Evolutionary conservation across 2,888 invertebrate genomes (phyloP).

Genomic region (Vanessa cardui): DNA sequence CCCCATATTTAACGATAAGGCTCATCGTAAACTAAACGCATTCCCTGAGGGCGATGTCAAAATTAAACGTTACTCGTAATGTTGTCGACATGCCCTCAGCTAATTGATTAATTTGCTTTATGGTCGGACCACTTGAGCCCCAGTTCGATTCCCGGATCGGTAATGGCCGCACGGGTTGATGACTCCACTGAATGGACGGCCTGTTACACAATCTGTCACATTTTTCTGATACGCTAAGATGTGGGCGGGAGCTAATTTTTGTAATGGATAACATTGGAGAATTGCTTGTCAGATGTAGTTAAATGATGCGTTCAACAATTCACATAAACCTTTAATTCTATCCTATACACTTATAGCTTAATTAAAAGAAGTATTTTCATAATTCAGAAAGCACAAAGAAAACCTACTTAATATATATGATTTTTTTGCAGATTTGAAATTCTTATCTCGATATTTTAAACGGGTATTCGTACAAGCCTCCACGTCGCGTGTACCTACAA

Average conservation of each 20-base stretch:
- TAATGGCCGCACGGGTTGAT: slow-evolving; percentile 74
- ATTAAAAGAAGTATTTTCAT: no score
- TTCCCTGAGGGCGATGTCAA: slow-evolving; percentile 61
- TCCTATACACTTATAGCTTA: not conserved
- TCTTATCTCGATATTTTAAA: slow-evolving; percentile 15
- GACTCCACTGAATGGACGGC: slow-evolving; percentile 62
- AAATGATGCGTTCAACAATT: not conserved
- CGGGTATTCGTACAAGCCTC: slow-evolving; percentile 16
- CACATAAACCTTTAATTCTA: not conserved
- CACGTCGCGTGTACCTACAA: slow-evolving; percentile 22
- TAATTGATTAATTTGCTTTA: slow-evolving; percentile 84
- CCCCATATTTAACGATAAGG: slow-evolving; percentile 36
- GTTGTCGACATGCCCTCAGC: slow-evolving; percentile 80
- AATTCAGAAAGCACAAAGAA: not conserved
- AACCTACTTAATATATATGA: slow-evolving; percentile 4
- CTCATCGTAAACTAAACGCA: slow-evolving; percentile 47
- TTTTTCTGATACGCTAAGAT: slow-evolving; percentile 59
- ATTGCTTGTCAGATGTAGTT: slow-evolving; percentile 3
- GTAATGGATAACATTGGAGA: slow-evolving; percentile 49
- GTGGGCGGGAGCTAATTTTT: slow-evolving; percentile 50
- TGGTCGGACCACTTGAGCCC: slow-evolving; percentile 74
- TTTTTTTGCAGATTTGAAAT: slow-evolving; percentile 16
- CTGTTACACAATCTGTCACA: slow-evolving; percentile 80
- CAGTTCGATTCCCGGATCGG: slow-evolving; percentile 69
- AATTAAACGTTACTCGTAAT: slow-evolving; percentile 81